Percentiles rank a stretch among this genome's conserved stretches.
phyloP scores from a whole-genome alignment of 1,140 invertebrate species.

The Lasioglossum baleicum region DNA sequence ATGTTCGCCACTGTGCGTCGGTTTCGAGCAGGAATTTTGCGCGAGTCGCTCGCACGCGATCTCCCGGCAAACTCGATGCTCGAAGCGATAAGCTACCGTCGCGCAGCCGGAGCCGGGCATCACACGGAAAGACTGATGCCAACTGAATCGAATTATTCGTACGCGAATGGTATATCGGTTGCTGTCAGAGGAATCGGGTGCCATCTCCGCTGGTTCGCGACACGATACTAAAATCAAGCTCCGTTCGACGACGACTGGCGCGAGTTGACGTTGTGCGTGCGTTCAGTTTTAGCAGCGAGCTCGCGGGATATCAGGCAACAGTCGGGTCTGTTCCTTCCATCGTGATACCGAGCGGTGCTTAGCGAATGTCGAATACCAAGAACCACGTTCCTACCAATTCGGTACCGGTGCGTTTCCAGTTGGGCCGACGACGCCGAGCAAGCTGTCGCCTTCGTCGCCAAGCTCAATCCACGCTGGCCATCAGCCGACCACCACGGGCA shows the following conservation, averaged over 20 bases:
- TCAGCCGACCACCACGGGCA: conserved; percentile 79
- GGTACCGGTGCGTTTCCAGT: conserved; percentile 68
- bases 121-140: neutral
- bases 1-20: neutral
- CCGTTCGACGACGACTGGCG: conserved; percentile 2
- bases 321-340: conserved; percentile 67
- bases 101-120: neutral
- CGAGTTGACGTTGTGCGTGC: conserved; percentile 56
- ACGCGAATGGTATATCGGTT: neutral
- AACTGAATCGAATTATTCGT: neutral
- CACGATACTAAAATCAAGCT: neutral
- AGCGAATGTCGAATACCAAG: conserved; percentile 60
- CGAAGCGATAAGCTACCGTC: neutral
- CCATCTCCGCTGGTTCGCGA: neutral
- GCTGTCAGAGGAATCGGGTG: neutral
- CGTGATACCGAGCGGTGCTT: conserved; percentile 65
- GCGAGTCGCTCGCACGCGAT: neutral
- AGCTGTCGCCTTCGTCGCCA: conserved; percentile 69
- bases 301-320: conserved; percentile 70
- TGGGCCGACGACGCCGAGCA: conserved; percentile 66
- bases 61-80: conserved; percentile 1
- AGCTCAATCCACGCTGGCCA: conserved; percentile 56
- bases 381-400: conserved; percentile 55
- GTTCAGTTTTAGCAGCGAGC: conserved; percentile 68
- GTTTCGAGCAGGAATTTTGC: conserved; percentile 13